Evolutionary conservation across 1,140 invertebrate species (phyloP).

Genomic region (Drosophila bocqueti): DNA sequence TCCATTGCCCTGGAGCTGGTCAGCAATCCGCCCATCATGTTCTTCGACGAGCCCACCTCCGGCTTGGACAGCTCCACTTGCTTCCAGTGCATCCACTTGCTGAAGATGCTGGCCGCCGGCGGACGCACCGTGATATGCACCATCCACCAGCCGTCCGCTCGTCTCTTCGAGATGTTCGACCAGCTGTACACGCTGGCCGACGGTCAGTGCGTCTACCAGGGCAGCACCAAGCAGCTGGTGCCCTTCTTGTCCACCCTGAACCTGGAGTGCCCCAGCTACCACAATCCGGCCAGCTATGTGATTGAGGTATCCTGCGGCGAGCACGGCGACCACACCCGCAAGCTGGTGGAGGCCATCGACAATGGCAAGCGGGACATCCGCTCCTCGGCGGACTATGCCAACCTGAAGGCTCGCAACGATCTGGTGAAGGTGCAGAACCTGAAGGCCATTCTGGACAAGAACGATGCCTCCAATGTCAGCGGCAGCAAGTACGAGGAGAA

Average conservation of each 20-base stretch:
- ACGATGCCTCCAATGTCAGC: slow-evolving; percentile 85
- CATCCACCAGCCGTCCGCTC: slow-evolving; percentile 98
- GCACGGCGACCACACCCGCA: slow-evolving; percentile 95
- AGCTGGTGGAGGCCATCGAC: slow-evolving; percentile 92
- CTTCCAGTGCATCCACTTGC: slow-evolving; percentile 95
- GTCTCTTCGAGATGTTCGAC: slow-evolving; percentile 99
- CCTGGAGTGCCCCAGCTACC: slow-evolving; percentile 96
- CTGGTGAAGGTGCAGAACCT: slow-evolving; percentile 78
- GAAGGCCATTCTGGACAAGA: slow-evolving; percentile 85
- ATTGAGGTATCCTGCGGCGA: slow-evolving; percentile 98
- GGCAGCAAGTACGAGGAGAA: slow-evolving; percentile 86
- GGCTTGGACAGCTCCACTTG: slow-evolving; percentile 97
- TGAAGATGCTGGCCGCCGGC: slow-evolving; percentile 95
- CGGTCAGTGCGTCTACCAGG: slow-evolving; percentile 97
- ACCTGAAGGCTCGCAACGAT: slow-evolving; percentile 86
- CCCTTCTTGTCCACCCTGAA: slow-evolving; percentile 93
- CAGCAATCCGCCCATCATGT: slow-evolving; percentile 98
- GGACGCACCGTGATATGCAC: slow-evolving; percentile 98
- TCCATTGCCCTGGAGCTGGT: slow-evolving; percentile 98
- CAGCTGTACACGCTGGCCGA: slow-evolving; percentile 96
- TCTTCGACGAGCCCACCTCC: slow-evolving; percentile 98
- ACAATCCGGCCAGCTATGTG: slow-evolving; percentile 98
- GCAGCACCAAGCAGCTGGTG: slow-evolving; percentile 93
- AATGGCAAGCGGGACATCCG: slow-evolving; percentile 93
- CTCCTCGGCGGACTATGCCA: slow-evolving; percentile 85